phyloP scores from a whole-genome alignment of 1,140 invertebrate genomes.

The Neodiprion virginianus region DNA sequence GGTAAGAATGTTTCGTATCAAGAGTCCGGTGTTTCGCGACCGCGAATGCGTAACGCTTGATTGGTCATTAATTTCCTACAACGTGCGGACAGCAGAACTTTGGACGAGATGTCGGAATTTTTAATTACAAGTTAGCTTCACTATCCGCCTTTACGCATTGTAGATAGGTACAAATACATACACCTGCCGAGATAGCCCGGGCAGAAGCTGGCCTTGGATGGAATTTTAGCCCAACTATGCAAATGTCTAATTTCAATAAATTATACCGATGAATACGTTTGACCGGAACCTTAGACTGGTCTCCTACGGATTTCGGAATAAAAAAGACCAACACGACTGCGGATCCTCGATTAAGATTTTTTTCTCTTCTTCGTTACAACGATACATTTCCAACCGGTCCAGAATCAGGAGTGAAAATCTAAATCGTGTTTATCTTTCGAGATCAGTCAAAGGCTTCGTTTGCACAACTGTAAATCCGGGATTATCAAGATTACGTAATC shows the following conservation, averaged over 20 bases:
- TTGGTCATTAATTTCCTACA: background rate
- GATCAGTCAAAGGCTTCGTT: too few relatives aligned
- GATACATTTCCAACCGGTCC: too few relatives aligned
- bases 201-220: background rate
- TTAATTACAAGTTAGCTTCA: background rate
- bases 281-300: background rate
- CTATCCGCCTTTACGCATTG: background rate
- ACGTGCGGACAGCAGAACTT: background rate
- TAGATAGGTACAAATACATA: background rate
- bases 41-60: background rate
- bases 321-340: too few relatives aligned
- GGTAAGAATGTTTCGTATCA: too few relatives aligned
- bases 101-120: background rate
- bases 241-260: background rate
- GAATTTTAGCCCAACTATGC: slow-evolving; percentile 1
- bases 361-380: too few relatives aligned
- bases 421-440: too few relatives aligned
- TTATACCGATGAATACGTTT: background rate
- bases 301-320: too few relatives aligned
- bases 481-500: too few relatives aligned
- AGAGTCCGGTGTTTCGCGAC: too few relatives aligned
- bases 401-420: too few relatives aligned
- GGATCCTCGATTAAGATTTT: too few relatives aligned
- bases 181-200: background rate
- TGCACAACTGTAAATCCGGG: too few relatives aligned